These are phyloP conservation scores for Mola mola DNA, from an alignment of 2,113 vertebrate genomes.

Conservation along the genomic window DNA sequence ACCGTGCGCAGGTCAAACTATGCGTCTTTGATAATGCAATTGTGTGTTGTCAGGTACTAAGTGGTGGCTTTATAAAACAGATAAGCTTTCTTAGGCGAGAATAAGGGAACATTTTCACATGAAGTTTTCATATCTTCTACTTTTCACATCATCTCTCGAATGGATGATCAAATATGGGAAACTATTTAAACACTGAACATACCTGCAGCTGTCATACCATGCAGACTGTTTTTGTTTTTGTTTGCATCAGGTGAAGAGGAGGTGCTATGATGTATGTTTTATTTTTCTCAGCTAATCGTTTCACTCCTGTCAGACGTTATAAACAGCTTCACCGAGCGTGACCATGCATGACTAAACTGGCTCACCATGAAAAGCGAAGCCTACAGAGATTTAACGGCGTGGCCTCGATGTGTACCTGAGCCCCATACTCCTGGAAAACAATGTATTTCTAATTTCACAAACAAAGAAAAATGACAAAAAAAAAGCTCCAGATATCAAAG, in stretches of 20 bases:
- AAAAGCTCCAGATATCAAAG: neutral
- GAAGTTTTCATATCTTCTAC: no score
- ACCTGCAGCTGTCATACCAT: neutral
- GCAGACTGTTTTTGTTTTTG: slow-evolving; percentile 5
- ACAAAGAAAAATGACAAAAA: slow-evolving; percentile 10
- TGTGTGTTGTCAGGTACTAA: no score
- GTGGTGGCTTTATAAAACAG: no score
- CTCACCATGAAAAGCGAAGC: slow-evolving; percentile 15
- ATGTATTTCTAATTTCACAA: slow-evolving; percentile 1
- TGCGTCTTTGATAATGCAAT: no score
- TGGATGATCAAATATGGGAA: no score
- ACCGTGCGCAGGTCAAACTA: no score
- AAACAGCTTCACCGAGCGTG: slow-evolving; percentile 30
- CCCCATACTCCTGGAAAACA: slow-evolving; percentile 7
- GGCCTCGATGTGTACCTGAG: slow-evolving; percentile 17
- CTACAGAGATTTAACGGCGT: slow-evolving; percentile 4
- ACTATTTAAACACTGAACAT: no score
- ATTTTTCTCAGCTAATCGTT: slow-evolving; percentile 27
- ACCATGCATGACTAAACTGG: slow-evolving; percentile 8
- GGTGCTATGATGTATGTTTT: slow-evolving; percentile 13
- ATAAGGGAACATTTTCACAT: no score
- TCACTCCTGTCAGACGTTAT: slow-evolving; percentile 21
- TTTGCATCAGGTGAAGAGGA: slow-evolving; percentile 19
- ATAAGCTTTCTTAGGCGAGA: no score
- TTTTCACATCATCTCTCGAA: no score